These are phyloP conservation scores for Hydractinia symbiolongicarpus DNA, from an alignment of 30 jellyfish, hydroid and myxozoan species.

Conservation along the genomic window DNA sequence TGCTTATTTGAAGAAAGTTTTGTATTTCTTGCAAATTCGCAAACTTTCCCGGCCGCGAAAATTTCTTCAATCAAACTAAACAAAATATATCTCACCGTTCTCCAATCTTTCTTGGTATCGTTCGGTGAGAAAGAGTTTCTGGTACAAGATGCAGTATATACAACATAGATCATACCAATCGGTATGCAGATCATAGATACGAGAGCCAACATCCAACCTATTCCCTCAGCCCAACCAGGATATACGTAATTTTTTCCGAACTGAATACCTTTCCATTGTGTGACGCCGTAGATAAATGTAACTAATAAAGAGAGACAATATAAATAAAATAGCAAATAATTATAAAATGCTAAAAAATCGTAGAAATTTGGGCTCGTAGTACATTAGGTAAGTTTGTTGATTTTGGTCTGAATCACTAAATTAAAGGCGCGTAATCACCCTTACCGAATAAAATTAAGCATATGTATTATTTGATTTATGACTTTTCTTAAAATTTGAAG, in stretches of 20 bases:
- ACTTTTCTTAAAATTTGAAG: too few relatives aligned
- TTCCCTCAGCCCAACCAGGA: conserved; percentile 82
- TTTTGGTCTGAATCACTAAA: too few relatives aligned
- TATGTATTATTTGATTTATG: too few relatives aligned
- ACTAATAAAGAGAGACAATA: neutral
- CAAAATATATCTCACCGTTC: neutral
- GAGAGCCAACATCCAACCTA: conserved; percentile 77
- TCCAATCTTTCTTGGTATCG: neutral
- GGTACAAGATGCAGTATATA: neutral
- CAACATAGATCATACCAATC: conserved; percentile 44
- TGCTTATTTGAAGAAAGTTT: too few relatives aligned
- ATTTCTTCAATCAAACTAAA: too few relatives aligned
- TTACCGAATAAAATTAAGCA: too few relatives aligned
- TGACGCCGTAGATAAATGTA: conserved; percentile 9
- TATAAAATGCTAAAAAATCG: neutral
- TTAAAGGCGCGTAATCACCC: too few relatives aligned
- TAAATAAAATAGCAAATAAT: neutral
- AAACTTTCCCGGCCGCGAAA: too few relatives aligned
- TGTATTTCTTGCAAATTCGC: too few relatives aligned
- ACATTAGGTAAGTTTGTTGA: neutral
- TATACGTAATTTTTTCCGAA: conserved; percentile 40
- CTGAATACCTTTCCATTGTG: conserved; percentile 54
- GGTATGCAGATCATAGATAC: conserved; percentile 71
- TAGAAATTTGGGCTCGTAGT: neutral
- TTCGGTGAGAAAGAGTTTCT: neutral